Evolutionary conservation across 2,888 invertebrate genomes (phyloP).

Genomic region (Glomeris marginata): DNA sequence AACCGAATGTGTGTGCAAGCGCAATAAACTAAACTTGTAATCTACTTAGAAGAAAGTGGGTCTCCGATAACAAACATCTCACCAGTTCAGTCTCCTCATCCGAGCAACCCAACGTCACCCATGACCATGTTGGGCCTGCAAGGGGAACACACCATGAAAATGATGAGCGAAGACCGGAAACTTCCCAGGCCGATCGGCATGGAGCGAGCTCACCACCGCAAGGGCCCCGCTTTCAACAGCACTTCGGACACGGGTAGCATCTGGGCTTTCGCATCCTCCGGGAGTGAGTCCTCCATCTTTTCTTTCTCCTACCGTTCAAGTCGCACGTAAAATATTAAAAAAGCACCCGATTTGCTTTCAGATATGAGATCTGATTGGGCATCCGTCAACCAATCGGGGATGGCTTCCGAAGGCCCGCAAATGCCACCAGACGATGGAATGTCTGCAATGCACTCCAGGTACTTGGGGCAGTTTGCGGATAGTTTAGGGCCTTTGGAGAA

Average conservation of each 20-base stretch:
- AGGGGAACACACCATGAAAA: slow-evolving; percentile 8
- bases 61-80: slow-evolving; percentile 12
- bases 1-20: too few species aligned
- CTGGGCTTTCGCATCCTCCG: slow-evolving; percentile 13
- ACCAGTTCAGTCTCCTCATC: slow-evolving; percentile 18
- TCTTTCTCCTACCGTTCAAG: not conserved
- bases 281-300: not conserved
- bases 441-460: slow-evolving; percentile 6
- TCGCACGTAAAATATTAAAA: not conserved
- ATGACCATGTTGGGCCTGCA: slow-evolving; percentile 5
- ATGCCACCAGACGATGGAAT: slow-evolving; percentile 5
- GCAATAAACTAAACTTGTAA: too few species aligned
- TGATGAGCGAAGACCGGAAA: slow-evolving; percentile 23
- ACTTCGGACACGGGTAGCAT: slow-evolving; percentile 15
- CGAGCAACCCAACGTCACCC: slow-evolving; percentile 19
- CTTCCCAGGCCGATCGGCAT: slow-evolving; percentile 31
- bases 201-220: slow-evolving; percentile 26
- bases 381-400: not conserved
- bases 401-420: slow-evolving; percentile 1
- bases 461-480: slow-evolving; percentile 7
- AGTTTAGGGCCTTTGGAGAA: slow-evolving; percentile 2
- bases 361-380: slow-evolving; percentile 8
- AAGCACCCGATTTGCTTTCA: not conserved
- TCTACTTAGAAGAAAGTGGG: too few species aligned
- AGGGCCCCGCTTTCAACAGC: slow-evolving; percentile 17